Base-by-base conservation (phyloP, 2,113 vertebrate species). In the Dascyllus trimaculatus region DNA sequence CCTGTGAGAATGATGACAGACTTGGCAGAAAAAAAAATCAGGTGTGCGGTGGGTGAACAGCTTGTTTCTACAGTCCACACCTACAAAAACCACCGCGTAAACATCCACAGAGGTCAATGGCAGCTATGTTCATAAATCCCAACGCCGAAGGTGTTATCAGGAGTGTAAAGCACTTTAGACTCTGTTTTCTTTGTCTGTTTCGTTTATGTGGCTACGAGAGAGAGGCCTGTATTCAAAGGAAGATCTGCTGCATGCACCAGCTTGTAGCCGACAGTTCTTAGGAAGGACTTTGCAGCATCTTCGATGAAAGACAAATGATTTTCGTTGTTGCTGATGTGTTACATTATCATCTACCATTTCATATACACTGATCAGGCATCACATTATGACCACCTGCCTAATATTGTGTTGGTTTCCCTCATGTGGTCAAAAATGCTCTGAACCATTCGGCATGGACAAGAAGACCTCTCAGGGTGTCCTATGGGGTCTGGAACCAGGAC, bases 1-100 rank as follows among this genome's bases (percentile, higher is more conserved):
- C 25, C 64, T 74, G 64, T 60, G 49, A 80, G 67, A 59, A 80
- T 64, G 68, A 80, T 70, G 76, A 82, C 70, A 78, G 83, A 58
- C 29, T 79, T 1, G 52, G 38, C 9, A 65, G 58, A 54, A 45
- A 15, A 8, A 35, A 53, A 35, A 54, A 71, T 68, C 78, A 79
- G 84, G 75, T 85, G 66, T 82, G 59, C 54, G 24, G 29, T 52
- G 45, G 18, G 24, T n/a, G 24, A 10, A 40, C 14, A 29, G 32
- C 21, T 15, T 60, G n/a, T 62, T 58, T 43, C 46, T 21, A 22
- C 24, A 26, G 56, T 51, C 58, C 29, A 24, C 15, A 58, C 38
- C 32, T 11, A 11, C 8, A 54, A 60, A 71, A 76, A 64, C 57
- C 32, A 43, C 11, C 19, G 21, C 7, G 14, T 66, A 61, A 81